These are phyloP conservation scores for Venusia cambrica DNA, from an alignment of 2,888 invertebrate species.

Conservation along the genomic window DNA sequence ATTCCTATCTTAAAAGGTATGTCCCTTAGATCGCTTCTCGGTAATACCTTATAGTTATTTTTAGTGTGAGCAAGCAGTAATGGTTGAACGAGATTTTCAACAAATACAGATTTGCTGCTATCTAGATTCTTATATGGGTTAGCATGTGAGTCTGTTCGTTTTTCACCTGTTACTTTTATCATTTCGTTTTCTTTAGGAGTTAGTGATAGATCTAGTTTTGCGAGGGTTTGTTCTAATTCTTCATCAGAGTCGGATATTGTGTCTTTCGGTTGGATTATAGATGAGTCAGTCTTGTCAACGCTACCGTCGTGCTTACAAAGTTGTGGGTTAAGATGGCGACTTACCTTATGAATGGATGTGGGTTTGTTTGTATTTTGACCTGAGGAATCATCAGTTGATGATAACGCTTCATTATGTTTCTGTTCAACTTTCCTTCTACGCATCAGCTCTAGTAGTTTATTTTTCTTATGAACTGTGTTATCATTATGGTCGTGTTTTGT, in stretches of 20 bases:
- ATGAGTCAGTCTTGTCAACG: no score
- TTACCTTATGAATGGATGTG: no score
- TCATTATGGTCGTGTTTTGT: slow-evolving; percentile 1
- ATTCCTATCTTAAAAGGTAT: slow-evolving; percentile 56
- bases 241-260: slow-evolving; percentile 19
- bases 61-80: slow-evolving; percentile 68
- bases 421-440: slow-evolving; percentile 2
- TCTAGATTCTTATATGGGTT: slow-evolving; percentile 66
- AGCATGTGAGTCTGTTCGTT: slow-evolving; percentile 41
- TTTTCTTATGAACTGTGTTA: not conserved
- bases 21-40: slow-evolving; percentile 48
- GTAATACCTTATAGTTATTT: slow-evolving; percentile 50
- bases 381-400: slow-evolving; percentile 6
- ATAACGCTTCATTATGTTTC: not conserved
- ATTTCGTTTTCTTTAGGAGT: not conserved
- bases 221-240: slow-evolving; percentile 9
- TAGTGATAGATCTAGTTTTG: slow-evolving; percentile 1
- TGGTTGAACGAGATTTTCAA: slow-evolving; percentile 64
- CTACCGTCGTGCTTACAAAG: no score
- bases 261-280: no score
- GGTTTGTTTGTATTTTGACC: not conserved
- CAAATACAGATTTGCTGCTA: slow-evolving; percentile 56
- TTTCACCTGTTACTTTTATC: slow-evolving; percentile 5
- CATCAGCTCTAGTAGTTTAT: slow-evolving; percentile 10
- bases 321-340: no score